These are phyloP conservation scores for Lasioglossum malachurum DNA, from an alignment of 2,888 invertebrate genomes.

Conservation along the genomic window DNA sequence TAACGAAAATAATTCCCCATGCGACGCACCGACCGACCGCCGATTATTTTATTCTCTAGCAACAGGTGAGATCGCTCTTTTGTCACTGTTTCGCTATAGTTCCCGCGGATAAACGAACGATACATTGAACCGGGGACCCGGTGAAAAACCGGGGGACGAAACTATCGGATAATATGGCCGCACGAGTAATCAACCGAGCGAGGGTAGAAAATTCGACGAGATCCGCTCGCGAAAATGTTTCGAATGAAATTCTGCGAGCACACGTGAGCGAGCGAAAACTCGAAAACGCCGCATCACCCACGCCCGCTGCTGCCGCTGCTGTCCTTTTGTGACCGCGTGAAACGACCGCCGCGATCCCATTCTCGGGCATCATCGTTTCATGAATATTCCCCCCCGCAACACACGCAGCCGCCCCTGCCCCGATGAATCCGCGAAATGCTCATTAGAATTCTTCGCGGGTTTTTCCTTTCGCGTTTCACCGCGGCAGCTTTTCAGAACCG, in stretches of 20 bases:
- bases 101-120: conserved; percentile 35
- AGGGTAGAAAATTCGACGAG: conserved; percentile 7
- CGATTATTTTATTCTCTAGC: conserved; percentile 68
- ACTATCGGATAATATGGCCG: conserved; percentile 39
- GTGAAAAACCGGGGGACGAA: conserved; percentile 36
- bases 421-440: conserved; percentile 4
- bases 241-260: conserved; percentile 9
- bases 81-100: conserved; percentile 72
- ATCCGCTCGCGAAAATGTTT: not conserved
- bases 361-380: conserved; percentile 19
- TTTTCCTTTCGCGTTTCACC: not conserved
- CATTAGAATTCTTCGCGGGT: conserved; percentile 13
- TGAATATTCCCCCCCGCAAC: conserved; percentile 1
- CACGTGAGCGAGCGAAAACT: not conserved
- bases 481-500: not conserved
- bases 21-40: conserved; percentile 47
- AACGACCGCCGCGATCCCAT: not conserved
- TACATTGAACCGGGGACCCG: conserved; percentile 11
- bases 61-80: conserved; percentile 69
- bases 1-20: conserved; percentile 66
- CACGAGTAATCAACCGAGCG: conserved; percentile 33
- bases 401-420: not conserved
- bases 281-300: not conserved
- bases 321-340: conserved; percentile 5
- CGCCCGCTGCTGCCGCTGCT: not conserved